Base-by-base conservation (phyloP, 2,888 invertebrate species). In the Synergus japonicus region DNA sequence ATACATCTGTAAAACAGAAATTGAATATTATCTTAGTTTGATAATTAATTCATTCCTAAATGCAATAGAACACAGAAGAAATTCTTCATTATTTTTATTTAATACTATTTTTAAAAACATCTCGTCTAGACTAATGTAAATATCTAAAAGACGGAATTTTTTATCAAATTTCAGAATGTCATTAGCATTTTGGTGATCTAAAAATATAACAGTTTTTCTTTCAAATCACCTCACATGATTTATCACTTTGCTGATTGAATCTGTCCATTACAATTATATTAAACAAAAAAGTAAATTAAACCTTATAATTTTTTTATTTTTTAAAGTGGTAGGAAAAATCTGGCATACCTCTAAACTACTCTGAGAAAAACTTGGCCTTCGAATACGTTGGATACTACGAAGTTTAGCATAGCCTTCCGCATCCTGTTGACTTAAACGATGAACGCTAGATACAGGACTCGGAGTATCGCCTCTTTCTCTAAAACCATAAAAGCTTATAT, bases 381-480 rank as follows among this genome's bases (percentile, higher is more conserved):
- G 94, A 91, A 94, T 94, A 49, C 94, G 93, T 81, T 96, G 94
- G 54, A 97, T 90, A 43, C 94, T 95, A 87, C 96, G 94, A 76
- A 96, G 91, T 29, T 95, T 96, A 2, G 95, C 95, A 88, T 96
- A 97, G 76, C 97, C 97, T 76, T 95, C 94, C 89, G 96, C 94
- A 90, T 97, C 96, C 91, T 96, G 94, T 85, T 96, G 95, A 86
- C 96, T 96, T 18, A 96, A 93, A 83, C 96, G 96, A 80, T 96
- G 96, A 84, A 97, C 96, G 92, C 97, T 97, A 29, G 97, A 97
- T 89, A 98, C 97, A 1, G 98, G 97, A 92, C 97, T 98, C 43
- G 98, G 93, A 73, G 96, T 96, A 88, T 96, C 95, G 85, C 96
- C 94, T 91, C 96, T 94, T 85, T 96, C 96, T 84, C 96, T 96